These are phyloP conservation scores for Andrena dorsata DNA, from an alignment of 2,888 invertebrate genomes.

Conservation along the genomic window DNA sequence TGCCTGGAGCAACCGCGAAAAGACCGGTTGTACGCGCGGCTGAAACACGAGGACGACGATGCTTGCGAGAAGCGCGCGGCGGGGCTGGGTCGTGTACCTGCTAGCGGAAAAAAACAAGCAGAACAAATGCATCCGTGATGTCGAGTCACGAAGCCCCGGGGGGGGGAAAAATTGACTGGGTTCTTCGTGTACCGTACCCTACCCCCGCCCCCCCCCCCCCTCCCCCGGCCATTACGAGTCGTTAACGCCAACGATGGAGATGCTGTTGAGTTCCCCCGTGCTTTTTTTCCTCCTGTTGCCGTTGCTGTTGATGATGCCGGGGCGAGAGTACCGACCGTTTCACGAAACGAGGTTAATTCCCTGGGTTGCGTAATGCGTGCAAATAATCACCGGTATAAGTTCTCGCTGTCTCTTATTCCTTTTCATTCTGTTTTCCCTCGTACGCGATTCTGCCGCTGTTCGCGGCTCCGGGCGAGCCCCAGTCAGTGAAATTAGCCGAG, in stretches of 20 bases:
- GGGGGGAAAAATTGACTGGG: slow-evolving; percentile 26
- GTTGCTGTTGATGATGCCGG: neutral
- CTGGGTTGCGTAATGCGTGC: slow-evolving; percentile 35
- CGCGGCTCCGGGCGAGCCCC: neutral
- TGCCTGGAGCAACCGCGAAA: slow-evolving; percentile 43
- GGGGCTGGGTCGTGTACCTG: slow-evolving; percentile 60
- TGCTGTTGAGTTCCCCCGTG: slow-evolving; percentile 6
- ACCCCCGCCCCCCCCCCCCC: neutral
- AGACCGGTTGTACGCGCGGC: slow-evolving; percentile 65
- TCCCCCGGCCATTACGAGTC: slow-evolving; percentile 37
- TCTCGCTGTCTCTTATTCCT: neutral
- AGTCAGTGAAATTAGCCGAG: neutral
- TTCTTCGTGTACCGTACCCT: slow-evolving; percentile 34
- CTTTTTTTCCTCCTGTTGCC: neutral
- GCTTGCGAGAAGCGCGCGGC: slow-evolving; percentile 33
- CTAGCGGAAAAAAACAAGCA: slow-evolving; percentile 16
- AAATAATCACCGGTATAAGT: slow-evolving; percentile 1
- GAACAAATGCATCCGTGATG: slow-evolving; percentile 34
- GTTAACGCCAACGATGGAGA: slow-evolving; percentile 49
- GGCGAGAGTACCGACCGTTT: slow-evolving; percentile 19
- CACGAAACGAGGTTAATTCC: slow-evolving; percentile 49
- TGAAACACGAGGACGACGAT: slow-evolving; percentile 66
- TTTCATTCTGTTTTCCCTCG: neutral
- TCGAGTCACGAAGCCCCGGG: slow-evolving; percentile 48
- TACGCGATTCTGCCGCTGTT: neutral